A percentile compares a stretch with the other conserved stretches of the same genome.
These are phyloP conservation scores for Galaxias olidus DNA, from an alignment of 2,797 vertebrate species.

Conservation along the genomic window DNA sequence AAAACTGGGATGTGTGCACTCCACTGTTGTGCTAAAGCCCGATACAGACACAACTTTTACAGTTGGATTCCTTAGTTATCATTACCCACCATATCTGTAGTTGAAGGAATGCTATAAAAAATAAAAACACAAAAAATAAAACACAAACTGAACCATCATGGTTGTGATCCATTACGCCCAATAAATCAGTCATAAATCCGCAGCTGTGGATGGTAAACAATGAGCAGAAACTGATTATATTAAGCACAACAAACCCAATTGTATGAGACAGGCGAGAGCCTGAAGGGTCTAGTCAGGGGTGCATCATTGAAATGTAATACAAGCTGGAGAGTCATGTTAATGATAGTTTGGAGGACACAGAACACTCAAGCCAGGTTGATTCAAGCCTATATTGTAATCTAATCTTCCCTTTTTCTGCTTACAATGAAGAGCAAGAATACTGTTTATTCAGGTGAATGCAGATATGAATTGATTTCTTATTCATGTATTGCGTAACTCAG, in stretches of 20 bases:
- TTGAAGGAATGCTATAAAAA: too few relatives aligned
- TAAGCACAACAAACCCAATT: slow-evolving; percentile 51
- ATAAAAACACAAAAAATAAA: too few relatives aligned
- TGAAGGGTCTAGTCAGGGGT: slow-evolving; percentile 63
- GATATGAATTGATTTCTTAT: slow-evolving; percentile 68
- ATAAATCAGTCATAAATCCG: slow-evolving; percentile 50
- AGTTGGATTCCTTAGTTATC: too few relatives aligned
- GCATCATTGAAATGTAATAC: slow-evolving; percentile 66
- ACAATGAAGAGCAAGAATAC: slow-evolving; percentile 51
- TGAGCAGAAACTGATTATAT: slow-evolving; percentile 34
- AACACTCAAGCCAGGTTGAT: slow-evolving; percentile 48
- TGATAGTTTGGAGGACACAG: slow-evolving; percentile 49
- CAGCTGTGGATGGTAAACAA: slow-evolving; percentile 55
- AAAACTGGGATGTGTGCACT: too few relatives aligned
- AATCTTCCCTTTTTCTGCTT: slow-evolving; percentile 55
- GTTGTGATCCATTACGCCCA: too few relatives aligned
- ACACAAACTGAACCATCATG: too few relatives aligned
- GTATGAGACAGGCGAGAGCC: slow-evolving; percentile 45
- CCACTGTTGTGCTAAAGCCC: too few relatives aligned
- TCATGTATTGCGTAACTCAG: slow-evolving; percentile 62
- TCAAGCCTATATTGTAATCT: slow-evolving; percentile 62
- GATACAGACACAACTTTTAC: too few relatives aligned
- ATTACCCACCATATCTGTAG: too few relatives aligned
- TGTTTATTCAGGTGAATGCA: slow-evolving; percentile 61
- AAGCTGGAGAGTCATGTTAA: slow-evolving; percentile 56